phyloP scores from a whole-genome alignment of 30 jellyfish, hydroid and myxozoan genomes.

The Pelagia noctiluca region DNA sequence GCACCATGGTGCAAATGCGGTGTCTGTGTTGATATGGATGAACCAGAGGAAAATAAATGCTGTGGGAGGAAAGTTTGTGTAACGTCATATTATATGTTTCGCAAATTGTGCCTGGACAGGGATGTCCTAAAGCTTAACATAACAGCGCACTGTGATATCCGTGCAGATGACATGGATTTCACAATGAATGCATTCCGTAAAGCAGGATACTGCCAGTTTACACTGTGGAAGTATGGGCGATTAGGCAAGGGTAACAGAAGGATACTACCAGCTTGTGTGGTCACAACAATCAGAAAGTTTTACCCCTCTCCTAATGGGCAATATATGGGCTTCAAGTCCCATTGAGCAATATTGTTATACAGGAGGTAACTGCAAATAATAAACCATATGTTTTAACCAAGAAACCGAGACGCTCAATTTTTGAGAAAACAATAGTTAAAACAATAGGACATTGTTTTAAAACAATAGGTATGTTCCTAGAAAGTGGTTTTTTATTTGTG shows the following conservation, averaged over 20 bases:
- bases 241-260: constrained; percentile 34
- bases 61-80: constrained; percentile 19
- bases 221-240: constrained; percentile 42
- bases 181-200: constrained; percentile 10
- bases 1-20: too few relatives aligned
- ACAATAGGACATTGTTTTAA: too few relatives aligned
- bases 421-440: too few relatives aligned
- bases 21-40: constrained; percentile 12
- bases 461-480: too few relatives aligned
- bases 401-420: too few relatives aligned
- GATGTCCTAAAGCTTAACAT: too few relatives aligned
- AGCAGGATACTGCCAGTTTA: constrained; percentile 46
- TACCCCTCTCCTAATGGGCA: constrained; percentile 30
- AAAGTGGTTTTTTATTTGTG: too few relatives aligned
- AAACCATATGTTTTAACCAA: too few relatives aligned
- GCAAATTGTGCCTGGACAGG: too few relatives aligned
- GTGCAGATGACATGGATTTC: constrained; percentile 27
- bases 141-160: constrained; percentile 17
- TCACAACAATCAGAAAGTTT: constrained; percentile 16
- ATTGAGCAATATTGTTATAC: too few relatives aligned
- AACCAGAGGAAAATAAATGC: constrained; percentile 12
- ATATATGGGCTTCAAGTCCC: constrained; percentile 36
- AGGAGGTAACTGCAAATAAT: too few relatives aligned
- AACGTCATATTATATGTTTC: neutral
- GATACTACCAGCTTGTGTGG: constrained; percentile 33